Evolutionary conservation across 1,140 invertebrate genomes (phyloP).

Genomic region (Drosophila lini): DNA sequence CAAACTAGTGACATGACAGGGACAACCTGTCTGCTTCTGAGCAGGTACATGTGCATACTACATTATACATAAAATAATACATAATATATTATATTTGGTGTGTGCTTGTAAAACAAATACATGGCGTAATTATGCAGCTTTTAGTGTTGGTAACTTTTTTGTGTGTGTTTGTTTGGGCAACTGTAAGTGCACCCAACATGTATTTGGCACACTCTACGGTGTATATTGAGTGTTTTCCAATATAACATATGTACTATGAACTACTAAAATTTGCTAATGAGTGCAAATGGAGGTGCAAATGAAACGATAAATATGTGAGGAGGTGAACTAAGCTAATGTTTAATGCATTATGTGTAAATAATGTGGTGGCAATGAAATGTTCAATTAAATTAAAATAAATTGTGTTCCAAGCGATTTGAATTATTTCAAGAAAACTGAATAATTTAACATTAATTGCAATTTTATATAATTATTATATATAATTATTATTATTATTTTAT

Average conservation of each 20-base stretch:
- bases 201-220: conserved; percentile 24
- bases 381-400: conserved; percentile 3
- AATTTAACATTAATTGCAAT: not conserved
- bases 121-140: conserved; percentile 18
- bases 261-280: conserved; percentile 32
- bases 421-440: not conserved
- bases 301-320: conserved; percentile 26
- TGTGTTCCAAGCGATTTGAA: not conserved
- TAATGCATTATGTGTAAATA: conserved; percentile 2
- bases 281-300: conserved; percentile 44
- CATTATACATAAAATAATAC: not conserved
- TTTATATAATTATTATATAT: no score
- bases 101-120: conserved; percentile 6
- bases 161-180: conserved; percentile 14
- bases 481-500: no score
- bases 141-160: conserved; percentile 1
- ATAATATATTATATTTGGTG: not conserved
- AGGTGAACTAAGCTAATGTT: conserved; percentile 3
- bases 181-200: conserved; percentile 9
- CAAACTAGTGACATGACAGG: conserved; percentile 60
- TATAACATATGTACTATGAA: conserved; percentile 7
- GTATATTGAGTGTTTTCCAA: conserved; percentile 34
- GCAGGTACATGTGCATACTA: conserved; percentile 18
- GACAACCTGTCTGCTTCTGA: conserved; percentile 60
- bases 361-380: conserved; percentile 3